A percentile compares a stretch with the other conserved stretches of the same genome.
These are phyloP conservation scores for Gerris lacustris DNA, from an alignment of 2,888 invertebrate genomes.

Conservation along the genomic window DNA sequence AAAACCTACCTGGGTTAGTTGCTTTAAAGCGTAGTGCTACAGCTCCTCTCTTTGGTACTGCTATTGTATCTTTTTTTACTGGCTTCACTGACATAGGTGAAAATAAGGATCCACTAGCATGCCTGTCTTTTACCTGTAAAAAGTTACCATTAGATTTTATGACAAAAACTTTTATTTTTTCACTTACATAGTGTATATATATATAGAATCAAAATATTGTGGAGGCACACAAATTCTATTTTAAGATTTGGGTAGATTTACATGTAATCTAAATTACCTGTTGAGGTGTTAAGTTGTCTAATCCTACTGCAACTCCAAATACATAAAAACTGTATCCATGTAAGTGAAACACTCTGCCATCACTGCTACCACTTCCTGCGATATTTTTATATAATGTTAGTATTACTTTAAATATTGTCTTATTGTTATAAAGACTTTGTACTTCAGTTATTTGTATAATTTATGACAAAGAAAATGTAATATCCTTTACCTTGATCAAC, in stretches of 20 bases:
- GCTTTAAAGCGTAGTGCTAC: constrained; percentile 60
- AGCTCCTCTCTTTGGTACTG: constrained; percentile 56
- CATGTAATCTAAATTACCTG: background rate
- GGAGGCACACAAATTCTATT: too few species aligned
- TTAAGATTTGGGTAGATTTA: too few species aligned
- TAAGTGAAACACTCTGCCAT: constrained; percentile 56
- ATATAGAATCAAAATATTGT: too few species aligned
- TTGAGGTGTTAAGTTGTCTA: background rate
- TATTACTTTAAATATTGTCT: too few species aligned
- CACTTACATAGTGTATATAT: too few species aligned
- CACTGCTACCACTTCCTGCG: background rate
- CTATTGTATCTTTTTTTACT: constrained; percentile 58
- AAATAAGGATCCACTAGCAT: constrained; percentile 45
- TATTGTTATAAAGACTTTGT: too few species aligned
- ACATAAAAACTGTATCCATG: constrained; percentile 63
- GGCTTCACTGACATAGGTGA: constrained; percentile 48
- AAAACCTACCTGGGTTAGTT: constrained; percentile 53
- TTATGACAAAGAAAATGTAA: too few species aligned
- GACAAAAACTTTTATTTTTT: too few species aligned
- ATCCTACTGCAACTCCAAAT: constrained; percentile 38
- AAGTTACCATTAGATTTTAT: background rate
- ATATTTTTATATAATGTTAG: too few species aligned
- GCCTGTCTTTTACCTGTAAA: constrained; percentile 41
- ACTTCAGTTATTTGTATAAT: too few species aligned
- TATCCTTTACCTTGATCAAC: too few species aligned